These are phyloP conservation scores for Gnathochromis pfefferi DNA, from an alignment of 2,113 vertebrate genomes.

Conservation along the genomic window DNA sequence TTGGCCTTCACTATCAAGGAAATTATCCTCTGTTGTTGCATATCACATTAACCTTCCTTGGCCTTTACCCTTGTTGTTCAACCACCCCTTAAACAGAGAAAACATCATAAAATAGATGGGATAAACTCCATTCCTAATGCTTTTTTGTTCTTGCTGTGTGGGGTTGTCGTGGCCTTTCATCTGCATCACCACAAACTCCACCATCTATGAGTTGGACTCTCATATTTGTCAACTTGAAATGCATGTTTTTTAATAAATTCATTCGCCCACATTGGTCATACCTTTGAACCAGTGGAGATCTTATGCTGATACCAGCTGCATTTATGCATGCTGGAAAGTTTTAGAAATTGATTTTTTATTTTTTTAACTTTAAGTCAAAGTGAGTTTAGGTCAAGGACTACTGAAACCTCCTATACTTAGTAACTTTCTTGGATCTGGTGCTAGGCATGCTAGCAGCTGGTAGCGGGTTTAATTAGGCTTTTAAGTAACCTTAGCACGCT, in stretches of 20 bases:
- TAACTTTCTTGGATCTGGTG: background rate
- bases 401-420: background rate
- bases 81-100: background rate
- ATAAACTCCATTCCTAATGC: background rate
- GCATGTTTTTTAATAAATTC: slow-evolving; percentile 13
- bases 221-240: background rate
- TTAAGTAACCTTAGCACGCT: background rate
- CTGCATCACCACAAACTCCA: slow-evolving; percentile 19
- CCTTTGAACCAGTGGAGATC: slow-evolving; percentile 4
- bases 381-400: background rate
- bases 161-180: background rate
- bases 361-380: background rate
- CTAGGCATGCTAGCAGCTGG: background rate
- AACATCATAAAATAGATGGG: background rate
- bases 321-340: background rate
- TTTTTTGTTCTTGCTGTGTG: background rate
- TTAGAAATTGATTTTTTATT: background rate
- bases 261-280: slow-evolving; percentile 1
- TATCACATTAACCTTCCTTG: background rate
- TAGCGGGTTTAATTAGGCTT: background rate
- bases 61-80: background rate
- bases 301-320: background rate
- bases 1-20: background rate
- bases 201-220: background rate
- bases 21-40: background rate